Evolutionary conservation across 2,797 vertebrate genomes (phyloP).

Genomic region (Aeoliscus strigatus): DNA sequence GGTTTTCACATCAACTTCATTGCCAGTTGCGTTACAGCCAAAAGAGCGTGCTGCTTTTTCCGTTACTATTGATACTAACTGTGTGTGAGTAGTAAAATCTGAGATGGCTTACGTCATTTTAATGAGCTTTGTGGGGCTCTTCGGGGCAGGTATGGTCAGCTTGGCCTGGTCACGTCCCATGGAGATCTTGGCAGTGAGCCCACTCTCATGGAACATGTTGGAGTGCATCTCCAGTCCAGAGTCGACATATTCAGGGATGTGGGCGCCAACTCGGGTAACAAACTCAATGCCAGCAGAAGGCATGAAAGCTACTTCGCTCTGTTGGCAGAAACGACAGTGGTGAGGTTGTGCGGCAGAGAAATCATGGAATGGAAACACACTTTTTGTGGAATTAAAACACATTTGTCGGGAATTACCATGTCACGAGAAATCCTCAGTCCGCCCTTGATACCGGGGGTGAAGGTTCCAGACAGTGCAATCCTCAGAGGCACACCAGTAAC

Average conservation of each 20-base stretch:
- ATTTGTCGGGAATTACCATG: too few relatives aligned
- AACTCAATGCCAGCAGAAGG: constrained; percentile 86
- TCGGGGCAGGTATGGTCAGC: constrained; percentile 80
- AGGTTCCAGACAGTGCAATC: constrained; percentile 82
- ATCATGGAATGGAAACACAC: background rate
- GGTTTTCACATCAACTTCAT: too few relatives aligned
- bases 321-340: background rate
- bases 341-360: too few relatives aligned
- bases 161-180: constrained; percentile 75
- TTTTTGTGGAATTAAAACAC: too few relatives aligned
- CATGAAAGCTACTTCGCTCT: constrained; percentile 81
- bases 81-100: too few relatives aligned
- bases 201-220: constrained; percentile 85
- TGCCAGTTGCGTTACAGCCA: too few relatives aligned
- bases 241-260: constrained; percentile 80
- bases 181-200: constrained; percentile 75
- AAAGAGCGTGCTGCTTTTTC: too few relatives aligned
- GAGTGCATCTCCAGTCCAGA: constrained; percentile 82
- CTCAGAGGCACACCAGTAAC: constrained; percentile 85
- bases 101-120: constrained; percentile 77
- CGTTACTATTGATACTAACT: too few relatives aligned
- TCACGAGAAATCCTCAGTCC: constrained; percentile 66
- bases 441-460: constrained; percentile 80
- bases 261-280: constrained; percentile 83
- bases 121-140: constrained; percentile 78